Evolutionary conservation across 2,888 invertebrate genomes (phyloP), one percentile per base, ranked within the genome.

Genomic region (Epiblema foenella): DNA sequence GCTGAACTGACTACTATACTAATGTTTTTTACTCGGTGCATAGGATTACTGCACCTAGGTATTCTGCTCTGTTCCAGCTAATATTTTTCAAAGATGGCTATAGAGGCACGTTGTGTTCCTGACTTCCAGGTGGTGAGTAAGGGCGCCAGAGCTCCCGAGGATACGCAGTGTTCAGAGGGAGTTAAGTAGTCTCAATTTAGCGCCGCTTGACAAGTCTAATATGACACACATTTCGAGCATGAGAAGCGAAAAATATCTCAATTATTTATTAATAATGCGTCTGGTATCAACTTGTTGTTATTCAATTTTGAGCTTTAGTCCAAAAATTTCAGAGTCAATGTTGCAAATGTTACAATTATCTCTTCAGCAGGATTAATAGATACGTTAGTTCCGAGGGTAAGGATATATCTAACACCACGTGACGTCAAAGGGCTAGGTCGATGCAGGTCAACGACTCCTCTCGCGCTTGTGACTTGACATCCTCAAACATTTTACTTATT

Each of bases 401-500:
- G 2, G 24, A 3, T 33, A 33, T 33, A 33, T 33, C 56, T n/a
- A 29, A n/a, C 15, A 46, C 46, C 29, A 12, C 11, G 54, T 69
- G 69, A 67, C 71, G 71, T 67, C 66, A 71, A 49, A 70, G 60
- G 66, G 52, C 54, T 42, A 46, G 70, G 54, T 71, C 70, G 66
- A 66, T 66, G 49, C 17, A 8, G 15, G 56, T 67, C 60, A 51
- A 37, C 18, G 71, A 62, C 60, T 60, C 52, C 60, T 49, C 54
- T 17, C 57, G 4, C 51, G 3, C 39, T 39, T 58, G 51, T 42
- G 17, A 64, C 63, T 63, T 64, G 54, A 64, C 39, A n/a, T 39
- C 18, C 15, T 51, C 51, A 29, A 52, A 24, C n/a, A 64, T 54
- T 54, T 54, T 1, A 18, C 51, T 63, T 52, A 49, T 17, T 60